phyloP scores from a whole-genome alignment of 2,113 vertebrate species.

The Megalops atlanticus region DNA sequence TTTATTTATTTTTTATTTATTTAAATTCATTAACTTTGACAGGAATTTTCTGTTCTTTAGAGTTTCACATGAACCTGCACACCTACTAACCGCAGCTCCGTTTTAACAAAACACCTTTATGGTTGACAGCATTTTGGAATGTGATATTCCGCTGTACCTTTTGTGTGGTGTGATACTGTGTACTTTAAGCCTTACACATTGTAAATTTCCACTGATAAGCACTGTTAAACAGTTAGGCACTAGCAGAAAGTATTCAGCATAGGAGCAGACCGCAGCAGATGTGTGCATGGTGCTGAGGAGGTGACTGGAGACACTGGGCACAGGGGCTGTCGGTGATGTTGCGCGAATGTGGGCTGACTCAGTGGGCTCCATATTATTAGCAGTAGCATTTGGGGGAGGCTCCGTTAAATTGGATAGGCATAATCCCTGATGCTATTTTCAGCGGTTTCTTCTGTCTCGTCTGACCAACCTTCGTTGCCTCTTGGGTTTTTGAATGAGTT shows the following conservation, averaged over 20 bases:
- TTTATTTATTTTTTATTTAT: slow-evolving; percentile 3
- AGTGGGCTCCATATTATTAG: background rate
- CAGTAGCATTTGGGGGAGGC: slow-evolving; percentile 60
- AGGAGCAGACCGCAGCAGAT: too few species aligned
- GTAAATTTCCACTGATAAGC: too few species aligned
- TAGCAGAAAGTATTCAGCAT: too few species aligned
- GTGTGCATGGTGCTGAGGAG: too few species aligned
- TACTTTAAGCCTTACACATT: background rate
- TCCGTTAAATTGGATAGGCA: slow-evolving; percentile 72
- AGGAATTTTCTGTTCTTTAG: background rate
- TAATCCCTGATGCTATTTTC: slow-evolving; percentile 67
- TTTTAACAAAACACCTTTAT: background rate
- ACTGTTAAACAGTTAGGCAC: too few species aligned
- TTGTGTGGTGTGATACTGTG: background rate
- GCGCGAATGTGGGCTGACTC: background rate
- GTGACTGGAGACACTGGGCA: too few species aligned
- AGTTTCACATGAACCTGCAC: background rate
- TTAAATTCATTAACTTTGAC: background rate
- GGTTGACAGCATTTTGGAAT: background rate
- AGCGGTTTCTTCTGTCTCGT: slow-evolving; percentile 63
- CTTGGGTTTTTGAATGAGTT: slow-evolving; percentile 66
- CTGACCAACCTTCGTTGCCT: slow-evolving; percentile 61
- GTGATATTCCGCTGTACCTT: background rate
- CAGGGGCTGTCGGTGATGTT: too few species aligned
- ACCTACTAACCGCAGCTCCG: background rate